These are phyloP conservation scores for Dolichoris vasculosae DNA, from an alignment of 1,140 invertebrate species.

Conservation along the genomic window DNA sequence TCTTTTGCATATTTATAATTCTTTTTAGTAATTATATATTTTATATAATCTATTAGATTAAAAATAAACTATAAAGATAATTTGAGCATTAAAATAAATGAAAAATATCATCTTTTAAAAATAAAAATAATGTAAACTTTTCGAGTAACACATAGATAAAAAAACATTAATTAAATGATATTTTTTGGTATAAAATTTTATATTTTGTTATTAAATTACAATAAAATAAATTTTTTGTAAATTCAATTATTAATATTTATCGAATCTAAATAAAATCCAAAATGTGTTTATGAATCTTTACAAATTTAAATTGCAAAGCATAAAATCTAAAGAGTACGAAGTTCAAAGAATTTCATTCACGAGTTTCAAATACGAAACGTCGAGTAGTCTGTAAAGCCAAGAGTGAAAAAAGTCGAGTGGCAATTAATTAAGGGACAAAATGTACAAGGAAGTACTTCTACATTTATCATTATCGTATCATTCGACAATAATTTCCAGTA, in stretches of 20 bases:
- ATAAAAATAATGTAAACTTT: too few relatives aligned
- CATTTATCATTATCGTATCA: constrained; percentile 5
- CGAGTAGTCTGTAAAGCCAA: constrained; percentile 35
- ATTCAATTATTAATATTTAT: neutral
- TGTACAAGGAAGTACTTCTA: neutral
- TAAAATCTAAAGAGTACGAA: neutral
- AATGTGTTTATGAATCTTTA: neutral
- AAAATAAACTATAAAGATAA: too few relatives aligned
- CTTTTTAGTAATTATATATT: too few relatives aligned
- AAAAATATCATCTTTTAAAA: too few relatives aligned
- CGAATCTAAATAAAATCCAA: neutral
- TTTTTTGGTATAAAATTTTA: too few relatives aligned
- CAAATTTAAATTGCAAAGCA: neutral
- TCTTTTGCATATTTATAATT: too few relatives aligned
- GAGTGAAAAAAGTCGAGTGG: constrained; percentile 57
- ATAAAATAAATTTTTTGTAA: neutral
- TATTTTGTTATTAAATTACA: too few relatives aligned
- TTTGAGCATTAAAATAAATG: too few relatives aligned
- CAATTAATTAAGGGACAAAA: constrained; percentile 57
- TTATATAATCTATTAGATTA: too few relatives aligned
- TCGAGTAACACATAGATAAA: too few relatives aligned
- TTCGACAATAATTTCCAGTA: neutral
- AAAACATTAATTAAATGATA: too few relatives aligned
- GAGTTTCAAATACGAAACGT: constrained; percentile 34
- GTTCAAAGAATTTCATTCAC: constrained; percentile 24